phyloP scores from a whole-genome alignment of 2,888 invertebrate genomes.

The Escarpia spicata region DNA sequence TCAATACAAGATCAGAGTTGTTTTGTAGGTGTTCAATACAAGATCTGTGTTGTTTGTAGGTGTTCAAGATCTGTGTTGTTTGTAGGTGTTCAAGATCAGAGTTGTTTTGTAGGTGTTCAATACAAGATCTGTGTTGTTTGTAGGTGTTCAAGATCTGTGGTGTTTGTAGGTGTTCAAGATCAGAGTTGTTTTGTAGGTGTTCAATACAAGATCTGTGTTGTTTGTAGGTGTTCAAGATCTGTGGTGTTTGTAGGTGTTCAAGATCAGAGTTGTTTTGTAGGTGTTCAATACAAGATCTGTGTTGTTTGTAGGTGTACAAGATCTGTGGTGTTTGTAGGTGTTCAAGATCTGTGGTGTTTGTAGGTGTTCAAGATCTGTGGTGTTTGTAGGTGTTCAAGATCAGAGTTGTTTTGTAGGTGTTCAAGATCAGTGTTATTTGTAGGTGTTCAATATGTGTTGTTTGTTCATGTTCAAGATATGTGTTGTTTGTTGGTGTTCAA shows the following conservation, averaged over 20 bases:
- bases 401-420: slow-evolving; percentile 69
- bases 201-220: slow-evolving; percentile 78
- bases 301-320: too few relatives aligned
- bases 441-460: too few relatives aligned
- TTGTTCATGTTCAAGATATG: slow-evolving; percentile 77
- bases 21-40: slow-evolving; percentile 75
- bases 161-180: slow-evolving; percentile 75
- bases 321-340: slow-evolving; percentile 67
- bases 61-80: slow-evolving; percentile 77
- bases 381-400: slow-evolving; percentile 75
- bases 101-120: slow-evolving; percentile 71
- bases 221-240: slow-evolving; percentile 76
- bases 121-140: slow-evolving; percentile 75
- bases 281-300: slow-evolving; percentile 78
- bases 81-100: slow-evolving; percentile 75
- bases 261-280: slow-evolving; percentile 69
- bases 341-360: slow-evolving; percentile 74
- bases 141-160: slow-evolving; percentile 78
- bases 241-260: slow-evolving; percentile 74
- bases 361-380: slow-evolving; percentile 78
- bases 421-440: slow-evolving; percentile 81
- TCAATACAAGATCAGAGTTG: slow-evolving; percentile 70
- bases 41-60: slow-evolving; percentile 75
- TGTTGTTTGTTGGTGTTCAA: slow-evolving; percentile 77
- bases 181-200: slow-evolving; percentile 69